Evolutionary conservation across 2,888 invertebrate genomes (phyloP).

Genomic region (Lasioglossum leucozonium): DNA sequence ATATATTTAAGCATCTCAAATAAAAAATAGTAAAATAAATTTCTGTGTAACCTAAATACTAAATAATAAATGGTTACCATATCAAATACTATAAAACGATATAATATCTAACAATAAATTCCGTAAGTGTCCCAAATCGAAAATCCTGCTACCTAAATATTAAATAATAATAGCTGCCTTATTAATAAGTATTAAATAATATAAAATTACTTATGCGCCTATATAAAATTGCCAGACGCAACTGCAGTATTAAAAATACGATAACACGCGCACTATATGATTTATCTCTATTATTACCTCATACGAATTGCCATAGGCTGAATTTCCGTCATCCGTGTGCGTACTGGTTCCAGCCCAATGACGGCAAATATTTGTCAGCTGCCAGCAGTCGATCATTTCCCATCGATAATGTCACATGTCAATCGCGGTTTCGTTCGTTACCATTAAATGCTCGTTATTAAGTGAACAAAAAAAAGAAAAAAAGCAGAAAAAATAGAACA

Average conservation of each 20-base stretch:
- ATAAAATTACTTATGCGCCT: background rate
- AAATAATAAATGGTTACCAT: too few species aligned
- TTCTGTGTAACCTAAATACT: too few species aligned
- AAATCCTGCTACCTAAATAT: too few species aligned
- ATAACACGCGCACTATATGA: background rate
- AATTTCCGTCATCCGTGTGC: background rate
- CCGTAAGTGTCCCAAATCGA: too few species aligned
- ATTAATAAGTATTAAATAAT: background rate
- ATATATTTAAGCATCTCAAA: too few species aligned
- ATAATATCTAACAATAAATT: too few species aligned
- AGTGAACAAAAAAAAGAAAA: background rate
- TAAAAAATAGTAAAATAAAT: too few species aligned
- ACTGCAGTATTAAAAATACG: background rate
- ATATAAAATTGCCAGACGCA: background rate
- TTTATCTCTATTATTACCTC: background rate
- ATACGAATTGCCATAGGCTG: background rate
- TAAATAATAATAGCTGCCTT: too few species aligned
- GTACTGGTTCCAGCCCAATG: background rate
- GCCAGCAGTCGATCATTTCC: background rate
- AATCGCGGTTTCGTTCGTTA: background rate
- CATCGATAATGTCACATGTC: background rate
- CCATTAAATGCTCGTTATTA: slow-evolving; percentile 11
- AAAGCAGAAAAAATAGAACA: background rate
- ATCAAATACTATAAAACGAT: too few species aligned
- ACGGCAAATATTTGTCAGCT: slow-evolving; percentile 20